Evolutionary conservation across 2,888 invertebrate genomes (phyloP), one percentile per base, ranked within the genome.

Genomic region (Quadroppia sp.): DNA sequence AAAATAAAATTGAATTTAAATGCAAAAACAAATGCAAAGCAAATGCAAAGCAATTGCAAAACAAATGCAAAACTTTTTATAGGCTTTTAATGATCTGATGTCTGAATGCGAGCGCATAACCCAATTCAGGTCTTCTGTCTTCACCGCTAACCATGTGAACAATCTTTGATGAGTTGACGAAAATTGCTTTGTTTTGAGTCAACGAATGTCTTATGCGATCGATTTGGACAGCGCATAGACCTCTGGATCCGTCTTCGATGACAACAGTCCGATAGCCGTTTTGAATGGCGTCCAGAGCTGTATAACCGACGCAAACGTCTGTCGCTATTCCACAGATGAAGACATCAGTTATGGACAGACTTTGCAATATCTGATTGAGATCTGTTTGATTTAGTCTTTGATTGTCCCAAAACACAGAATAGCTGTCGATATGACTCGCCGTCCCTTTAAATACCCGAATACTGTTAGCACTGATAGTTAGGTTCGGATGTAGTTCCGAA

Each of bases 321-420:
- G 93, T 94, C 0, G 97, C 97, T 76, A 97, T 84, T 0, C 97
- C 97, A 81, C 95, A 95, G 53, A 95, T 89, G 83, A 92, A 95
- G 78, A 97, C 91, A 82, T 96, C 95, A 4, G 94, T 92, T 71
- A 92, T 89, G 74, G 88, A 88, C 80, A 89, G 88, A 82, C 88
- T 84, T 75, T 90, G 88, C 75, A 97, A 86, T 81, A 93, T 90
- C 11, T 88, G 87, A 80, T 89, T 89, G 61, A 97, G 85, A 15
- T 89, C 89, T 6, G 96, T 96, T 82, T 93, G 89, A 0, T 90
- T 89, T 76, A 91, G 84, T 83, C 92, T 93, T 84, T 92, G 91
- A 84, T 98, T 98, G 84, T 98, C 97, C 92, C 94, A 95, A 86
- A 98, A 98, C 64, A 95, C 97, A 0, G 96, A 96, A 83, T 98